Evolutionary conservation across 2,797 vertebrate species (phyloP).

Genomic region (Gastrophryne carolinensis): DNA sequence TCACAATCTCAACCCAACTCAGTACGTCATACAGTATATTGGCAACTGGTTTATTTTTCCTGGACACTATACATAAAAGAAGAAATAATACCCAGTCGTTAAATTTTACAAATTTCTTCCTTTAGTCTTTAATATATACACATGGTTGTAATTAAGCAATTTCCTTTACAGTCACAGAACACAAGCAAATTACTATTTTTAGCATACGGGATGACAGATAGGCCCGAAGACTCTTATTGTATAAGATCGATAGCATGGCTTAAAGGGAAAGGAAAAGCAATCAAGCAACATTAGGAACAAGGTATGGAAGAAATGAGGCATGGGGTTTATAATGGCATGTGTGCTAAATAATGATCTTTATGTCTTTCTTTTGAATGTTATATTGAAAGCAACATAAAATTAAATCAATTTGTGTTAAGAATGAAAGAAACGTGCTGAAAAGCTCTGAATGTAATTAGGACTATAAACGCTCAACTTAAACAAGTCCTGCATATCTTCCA

Average conservation of each 20-base stretch:
- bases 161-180: conserved; percentile 6
- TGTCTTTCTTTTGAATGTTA: too few species aligned
- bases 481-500: too few species aligned
- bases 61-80: background rate
- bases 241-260: background rate
- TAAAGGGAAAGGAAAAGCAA: background rate
- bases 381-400: too few species aligned
- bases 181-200: background rate
- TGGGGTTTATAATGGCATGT: background rate
- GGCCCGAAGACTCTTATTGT: background rate
- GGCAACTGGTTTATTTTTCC: background rate
- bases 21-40: conserved; percentile 24
- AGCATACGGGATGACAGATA: background rate
- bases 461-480: too few species aligned
- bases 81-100: background rate
- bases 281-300: background rate
- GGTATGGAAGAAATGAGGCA: background rate
- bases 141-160: conserved; percentile 22
- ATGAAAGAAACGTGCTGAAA: too few species aligned
- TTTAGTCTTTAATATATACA: background rate
- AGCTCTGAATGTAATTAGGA: too few species aligned
- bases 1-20: background rate
- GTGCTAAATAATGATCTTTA: background rate
- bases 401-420: too few species aligned
- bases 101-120: background rate